These are phyloP conservation scores for Aspiorhynchus laticeps DNA, from an alignment of 2,113 vertebrate genomes.

Conservation along the genomic window DNA sequence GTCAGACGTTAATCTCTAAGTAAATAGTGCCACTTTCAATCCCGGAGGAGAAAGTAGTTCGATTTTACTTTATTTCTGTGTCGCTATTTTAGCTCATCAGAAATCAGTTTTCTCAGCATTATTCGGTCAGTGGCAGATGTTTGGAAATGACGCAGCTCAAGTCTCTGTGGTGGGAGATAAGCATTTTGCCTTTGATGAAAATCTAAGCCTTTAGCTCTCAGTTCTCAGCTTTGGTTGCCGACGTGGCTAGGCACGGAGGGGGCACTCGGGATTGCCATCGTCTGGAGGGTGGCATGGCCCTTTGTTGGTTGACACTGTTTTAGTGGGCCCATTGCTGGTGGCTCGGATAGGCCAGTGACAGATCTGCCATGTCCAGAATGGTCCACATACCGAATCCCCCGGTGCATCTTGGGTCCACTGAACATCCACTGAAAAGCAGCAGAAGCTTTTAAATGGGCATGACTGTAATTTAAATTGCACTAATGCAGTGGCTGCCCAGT, in stretches of 20 bases:
- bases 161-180: constrained; percentile 34
- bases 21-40: background rate
- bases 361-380: background rate
- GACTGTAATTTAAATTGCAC: background rate
- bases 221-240: background rate
- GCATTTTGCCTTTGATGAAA: constrained; percentile 35
- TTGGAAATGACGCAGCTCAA: constrained; percentile 8
- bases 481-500: background rate
- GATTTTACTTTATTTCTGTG: constrained; percentile 10
- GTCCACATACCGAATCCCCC: background rate
- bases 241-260: background rate
- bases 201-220: constrained; percentile 31
- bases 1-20: constrained; percentile 6
- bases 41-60: background rate
- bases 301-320: constrained; percentile 7
- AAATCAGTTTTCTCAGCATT: constrained; percentile 22
- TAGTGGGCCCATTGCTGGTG: background rate
- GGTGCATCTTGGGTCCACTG: background rate
- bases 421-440: background rate
- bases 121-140: constrained; percentile 25
- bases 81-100: constrained; percentile 13
- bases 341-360: background rate
- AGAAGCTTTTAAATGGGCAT: background rate
- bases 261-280: background rate
- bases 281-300: constrained; percentile 7